phyloP scores from a whole-genome alignment of 2,888 invertebrate species.

The Microdon myrmicae region DNA sequence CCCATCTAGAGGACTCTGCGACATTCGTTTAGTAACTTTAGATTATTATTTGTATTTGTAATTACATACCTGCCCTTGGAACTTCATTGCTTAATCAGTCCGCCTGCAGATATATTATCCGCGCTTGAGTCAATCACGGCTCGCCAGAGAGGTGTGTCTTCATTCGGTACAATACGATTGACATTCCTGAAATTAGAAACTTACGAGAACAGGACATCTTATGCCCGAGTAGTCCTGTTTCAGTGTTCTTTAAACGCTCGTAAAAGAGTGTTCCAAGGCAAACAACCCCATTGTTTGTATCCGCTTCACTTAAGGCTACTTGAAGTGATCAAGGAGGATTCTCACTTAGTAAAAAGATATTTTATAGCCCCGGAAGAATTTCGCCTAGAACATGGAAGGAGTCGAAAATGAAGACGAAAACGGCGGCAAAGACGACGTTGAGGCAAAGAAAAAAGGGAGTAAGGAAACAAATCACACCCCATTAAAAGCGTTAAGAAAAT shows the following conservation, averaged over 20 bases:
- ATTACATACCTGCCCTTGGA: slow-evolving; percentile 37
- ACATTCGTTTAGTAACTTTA: slow-evolving; percentile 49
- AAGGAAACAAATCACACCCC: slow-evolving; percentile 49
- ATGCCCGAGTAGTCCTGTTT: slow-evolving; percentile 3
- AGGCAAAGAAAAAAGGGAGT: slow-evolving; percentile 23
- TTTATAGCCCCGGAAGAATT: slow-evolving; percentile 59
- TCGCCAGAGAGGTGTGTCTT: slow-evolving; percentile 1
- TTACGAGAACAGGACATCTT: slow-evolving; percentile 9
- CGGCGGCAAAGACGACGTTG: too few relatives aligned
- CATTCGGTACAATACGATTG: slow-evolving; percentile 8
- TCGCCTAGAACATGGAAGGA: slow-evolving; percentile 20
- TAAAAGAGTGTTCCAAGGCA: slow-evolving; percentile 19
- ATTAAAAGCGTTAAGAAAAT: slow-evolving; percentile 53
- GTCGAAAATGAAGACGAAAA: too few relatives aligned
- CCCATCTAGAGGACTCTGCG: too few relatives aligned
- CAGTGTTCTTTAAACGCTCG: slow-evolving; percentile 38
- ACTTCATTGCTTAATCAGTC: background rate
- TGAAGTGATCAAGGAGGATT: slow-evolving; percentile 65
- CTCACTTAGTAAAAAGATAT: slow-evolving; percentile 65
- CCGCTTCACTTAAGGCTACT: slow-evolving; percentile 59
- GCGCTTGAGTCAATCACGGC: background rate
- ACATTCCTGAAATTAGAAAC: slow-evolving; percentile 23
- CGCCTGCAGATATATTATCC: background rate
- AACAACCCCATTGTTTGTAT: slow-evolving; percentile 33
- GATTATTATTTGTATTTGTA: slow-evolving; percentile 45